phyloP scores from a whole-genome alignment of 2,797 vertebrate species.

The Acipenser ruthenus region DNA sequence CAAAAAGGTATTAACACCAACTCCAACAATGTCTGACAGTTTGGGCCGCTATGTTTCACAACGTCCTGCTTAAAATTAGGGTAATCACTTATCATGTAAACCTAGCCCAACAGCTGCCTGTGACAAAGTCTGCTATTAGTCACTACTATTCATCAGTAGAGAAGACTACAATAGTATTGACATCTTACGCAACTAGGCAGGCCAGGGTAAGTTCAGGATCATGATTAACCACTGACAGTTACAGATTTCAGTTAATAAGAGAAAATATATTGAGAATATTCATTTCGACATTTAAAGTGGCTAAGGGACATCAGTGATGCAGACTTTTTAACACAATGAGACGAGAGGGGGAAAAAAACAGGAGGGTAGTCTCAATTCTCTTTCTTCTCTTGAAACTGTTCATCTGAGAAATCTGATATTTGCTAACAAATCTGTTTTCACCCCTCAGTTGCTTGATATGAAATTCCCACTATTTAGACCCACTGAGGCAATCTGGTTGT shows the following conservation, averaged over 20 bases:
- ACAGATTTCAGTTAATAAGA: background rate
- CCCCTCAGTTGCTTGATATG: no score
- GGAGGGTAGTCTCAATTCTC: no score
- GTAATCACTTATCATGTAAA: conserved; percentile 87
- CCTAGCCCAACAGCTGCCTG: conserved; percentile 73
- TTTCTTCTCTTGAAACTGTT: no score
- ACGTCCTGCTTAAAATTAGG: conserved; percentile 72
- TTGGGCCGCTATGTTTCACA: conserved; percentile 58
- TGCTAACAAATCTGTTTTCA: no score
- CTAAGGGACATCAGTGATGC: no score
- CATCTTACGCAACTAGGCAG: background rate
- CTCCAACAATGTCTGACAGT: conserved; percentile 44
- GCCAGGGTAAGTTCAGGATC: conserved; percentile 1
- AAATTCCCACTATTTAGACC: no score
- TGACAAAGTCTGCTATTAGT: conserved; percentile 73
- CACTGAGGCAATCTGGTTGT: no score
- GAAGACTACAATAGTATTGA: conserved; percentile 11
- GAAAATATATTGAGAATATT: no score
- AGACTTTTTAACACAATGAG: no score
- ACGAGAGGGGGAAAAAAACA: no score
- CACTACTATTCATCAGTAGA: conserved; percentile 67
- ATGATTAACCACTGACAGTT: background rate
- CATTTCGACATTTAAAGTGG: no score
- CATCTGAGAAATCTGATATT: no score
- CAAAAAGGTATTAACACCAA: conserved; percentile 66